These are phyloP conservation scores for Brachypalpus laphriformis DNA, from an alignment of 2,888 invertebrate species.

Conservation along the genomic window DNA sequence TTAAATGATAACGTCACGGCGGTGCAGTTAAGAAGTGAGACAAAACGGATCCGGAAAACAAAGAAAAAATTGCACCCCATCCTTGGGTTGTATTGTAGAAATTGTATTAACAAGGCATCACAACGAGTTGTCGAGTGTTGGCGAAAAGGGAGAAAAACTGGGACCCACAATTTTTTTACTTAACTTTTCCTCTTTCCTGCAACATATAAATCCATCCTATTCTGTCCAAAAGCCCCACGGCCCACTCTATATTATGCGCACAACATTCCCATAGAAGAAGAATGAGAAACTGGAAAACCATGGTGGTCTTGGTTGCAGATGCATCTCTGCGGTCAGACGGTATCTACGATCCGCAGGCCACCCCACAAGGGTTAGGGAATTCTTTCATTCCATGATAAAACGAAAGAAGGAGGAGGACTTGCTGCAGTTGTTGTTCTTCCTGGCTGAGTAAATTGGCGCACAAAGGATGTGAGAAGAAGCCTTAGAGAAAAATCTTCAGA, in stretches of 20 bases:
- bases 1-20: slow-evolving; percentile 68
- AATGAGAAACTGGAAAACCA: slow-evolving; percentile 15
- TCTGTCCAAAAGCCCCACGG: background rate
- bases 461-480: background rate
- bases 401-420: background rate
- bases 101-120: slow-evolving; percentile 67
- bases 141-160: slow-evolving; percentile 16
- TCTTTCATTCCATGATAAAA: background rate
- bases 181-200: slow-evolving; percentile 3
- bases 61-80: slow-evolving; percentile 19
- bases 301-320: slow-evolving; percentile 50
- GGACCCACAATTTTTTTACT: slow-evolving; percentile 27
- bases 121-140: slow-evolving; percentile 57
- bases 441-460: slow-evolving; percentile 2
- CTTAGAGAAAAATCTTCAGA: slow-evolving; percentile 18
- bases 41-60: slow-evolving; percentile 37
- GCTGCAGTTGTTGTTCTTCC: background rate
- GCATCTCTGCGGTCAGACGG: slow-evolving; percentile 48
- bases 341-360: slow-evolving; percentile 58
- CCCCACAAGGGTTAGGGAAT: slow-evolving; percentile 25
- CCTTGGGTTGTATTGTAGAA: slow-evolving; percentile 51
- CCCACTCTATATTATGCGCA: background rate
- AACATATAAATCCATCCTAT: slow-evolving; percentile 9
- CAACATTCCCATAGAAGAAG: background rate
- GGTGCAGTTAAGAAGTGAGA: slow-evolving; percentile 53